Conservation (phyloP, 2,113 vertebrate species). For the Mesoclemmys tuberculata region DNA sequence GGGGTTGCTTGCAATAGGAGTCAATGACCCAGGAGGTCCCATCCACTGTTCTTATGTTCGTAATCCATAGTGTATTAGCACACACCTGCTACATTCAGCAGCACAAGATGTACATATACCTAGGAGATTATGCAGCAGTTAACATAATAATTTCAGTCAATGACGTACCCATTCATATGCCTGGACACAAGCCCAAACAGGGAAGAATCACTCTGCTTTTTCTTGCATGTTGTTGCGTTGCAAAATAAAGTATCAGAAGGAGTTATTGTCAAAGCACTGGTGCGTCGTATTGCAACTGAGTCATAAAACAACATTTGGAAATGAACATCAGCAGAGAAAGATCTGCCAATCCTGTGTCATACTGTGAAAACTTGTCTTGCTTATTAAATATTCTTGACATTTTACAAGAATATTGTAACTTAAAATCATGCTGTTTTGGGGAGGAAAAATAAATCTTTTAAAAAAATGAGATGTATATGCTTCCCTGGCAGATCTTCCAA, state of each 20-base stretch:
- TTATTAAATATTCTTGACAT: background rate
- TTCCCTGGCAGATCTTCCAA: slow-evolving; percentile 88
- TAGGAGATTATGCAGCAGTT: background rate
- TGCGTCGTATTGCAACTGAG: slow-evolving; percentile 51
- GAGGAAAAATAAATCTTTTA: background rate
- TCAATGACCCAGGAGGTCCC: too few species aligned
- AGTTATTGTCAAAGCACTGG: slow-evolving; percentile 54
- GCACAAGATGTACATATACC: background rate
- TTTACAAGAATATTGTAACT: slow-evolving; percentile 10
- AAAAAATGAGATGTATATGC: slow-evolving; percentile 29
- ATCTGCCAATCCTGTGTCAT: slow-evolving; percentile 27
- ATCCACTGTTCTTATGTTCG: too few species aligned
- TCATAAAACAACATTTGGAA: slow-evolving; percentile 55
- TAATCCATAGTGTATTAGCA: background rate
- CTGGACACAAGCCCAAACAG: background rate
- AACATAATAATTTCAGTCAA: background rate
- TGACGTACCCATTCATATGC: background rate
- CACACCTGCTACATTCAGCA: background rate
- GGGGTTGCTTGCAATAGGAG: too few species aligned
- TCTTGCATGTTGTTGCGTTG: background rate
- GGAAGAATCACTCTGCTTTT: background rate
- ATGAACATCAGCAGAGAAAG: slow-evolving; percentile 20
- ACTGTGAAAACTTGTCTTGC: background rate
- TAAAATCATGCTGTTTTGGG: background rate
- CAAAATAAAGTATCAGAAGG: slow-evolving; percentile 37